These are phyloP conservation scores for Spinibarbus caldwelli DNA, from an alignment of 2,797 vertebrate species.

Conservation along the genomic window DNA sequence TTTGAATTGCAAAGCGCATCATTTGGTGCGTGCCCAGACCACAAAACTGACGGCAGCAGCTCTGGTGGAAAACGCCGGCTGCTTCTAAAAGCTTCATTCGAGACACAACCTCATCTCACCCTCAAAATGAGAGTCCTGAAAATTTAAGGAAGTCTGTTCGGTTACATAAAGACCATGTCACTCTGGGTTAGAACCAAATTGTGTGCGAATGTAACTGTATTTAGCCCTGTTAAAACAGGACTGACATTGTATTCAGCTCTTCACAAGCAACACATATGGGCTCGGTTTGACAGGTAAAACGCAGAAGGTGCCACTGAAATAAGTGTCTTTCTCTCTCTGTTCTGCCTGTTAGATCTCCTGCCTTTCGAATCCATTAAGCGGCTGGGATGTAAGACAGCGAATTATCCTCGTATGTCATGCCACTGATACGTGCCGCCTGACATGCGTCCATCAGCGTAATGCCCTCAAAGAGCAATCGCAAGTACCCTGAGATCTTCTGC, in stretches of 20 bases:
- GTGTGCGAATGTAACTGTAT: not conserved
- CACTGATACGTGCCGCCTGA: constrained; percentile 64
- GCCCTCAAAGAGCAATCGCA: constrained; percentile 43
- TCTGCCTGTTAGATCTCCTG: constrained; percentile 59
- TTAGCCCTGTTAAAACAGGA: not conserved
- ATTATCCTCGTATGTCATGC: constrained; percentile 65
- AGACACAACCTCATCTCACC: constrained; percentile 10
- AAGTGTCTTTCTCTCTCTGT: constrained; percentile 45
- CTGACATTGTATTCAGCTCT: not conserved
- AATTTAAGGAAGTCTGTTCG: not conserved
- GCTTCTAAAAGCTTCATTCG: constrained; percentile 10
- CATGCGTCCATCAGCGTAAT: constrained; percentile 68
- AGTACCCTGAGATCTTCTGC: constrained; percentile 50
- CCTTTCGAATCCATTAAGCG: constrained; percentile 62
- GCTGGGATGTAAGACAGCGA: constrained; percentile 62
- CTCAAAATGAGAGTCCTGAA: not conserved
- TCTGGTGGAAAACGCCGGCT: not conserved
- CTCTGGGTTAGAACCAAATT: not conserved
- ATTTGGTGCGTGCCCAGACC: not conserved
- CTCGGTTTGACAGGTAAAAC: constrained; percentile 70
- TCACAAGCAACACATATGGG: constrained; percentile 43
- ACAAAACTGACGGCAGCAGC: not conserved
- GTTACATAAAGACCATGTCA: constrained; percentile 18
- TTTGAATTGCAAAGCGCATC: not conserved
- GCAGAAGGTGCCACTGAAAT: constrained; percentile 66